These are phyloP conservation scores for Lochmaea capreae DNA, from an alignment of 2,888 invertebrate genomes.

Conservation along the genomic window DNA sequence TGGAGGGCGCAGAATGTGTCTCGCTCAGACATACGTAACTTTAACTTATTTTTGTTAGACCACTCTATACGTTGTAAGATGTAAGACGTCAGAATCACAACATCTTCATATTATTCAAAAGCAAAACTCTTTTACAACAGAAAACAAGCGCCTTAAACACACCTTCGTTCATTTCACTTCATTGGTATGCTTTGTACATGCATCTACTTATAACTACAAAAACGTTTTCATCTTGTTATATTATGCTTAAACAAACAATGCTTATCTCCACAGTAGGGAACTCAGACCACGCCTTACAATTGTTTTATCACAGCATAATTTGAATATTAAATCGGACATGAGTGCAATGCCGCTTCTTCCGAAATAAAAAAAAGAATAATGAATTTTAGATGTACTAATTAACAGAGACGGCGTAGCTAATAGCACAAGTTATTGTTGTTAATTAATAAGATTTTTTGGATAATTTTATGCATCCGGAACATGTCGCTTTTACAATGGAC, in stretches of 20 bases:
- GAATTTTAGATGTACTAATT: constrained; percentile 18
- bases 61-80: not conserved
- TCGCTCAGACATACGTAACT: too few species aligned
- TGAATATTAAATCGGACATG: constrained; percentile 28
- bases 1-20: too few species aligned
- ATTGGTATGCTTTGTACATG: constrained; percentile 24
- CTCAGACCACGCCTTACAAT: constrained; percentile 25
- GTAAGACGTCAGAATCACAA: not conserved
- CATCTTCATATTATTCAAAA: constrained; percentile 9
- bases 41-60: not conserved
- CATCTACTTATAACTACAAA: constrained; percentile 20
- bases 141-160: constrained; percentile 6
- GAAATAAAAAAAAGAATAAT: constrained; percentile 14
- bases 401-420: constrained; percentile 5
- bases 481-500: too few species aligned
- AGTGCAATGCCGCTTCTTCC: constrained; percentile 8
- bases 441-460: too few species aligned
- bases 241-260: constrained; percentile 27
- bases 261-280: constrained; percentile 30
- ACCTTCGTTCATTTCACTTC: constrained; percentile 11
- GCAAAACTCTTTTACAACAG: not conserved
- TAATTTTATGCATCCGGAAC: too few species aligned
- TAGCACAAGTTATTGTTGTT: not conserved
- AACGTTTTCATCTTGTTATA: constrained; percentile 23
- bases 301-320: constrained; percentile 26